These are phyloP conservation scores for Zaprionus gabonicus DNA, from an alignment of 1,140 invertebrate species.

Conservation along the genomic window DNA sequence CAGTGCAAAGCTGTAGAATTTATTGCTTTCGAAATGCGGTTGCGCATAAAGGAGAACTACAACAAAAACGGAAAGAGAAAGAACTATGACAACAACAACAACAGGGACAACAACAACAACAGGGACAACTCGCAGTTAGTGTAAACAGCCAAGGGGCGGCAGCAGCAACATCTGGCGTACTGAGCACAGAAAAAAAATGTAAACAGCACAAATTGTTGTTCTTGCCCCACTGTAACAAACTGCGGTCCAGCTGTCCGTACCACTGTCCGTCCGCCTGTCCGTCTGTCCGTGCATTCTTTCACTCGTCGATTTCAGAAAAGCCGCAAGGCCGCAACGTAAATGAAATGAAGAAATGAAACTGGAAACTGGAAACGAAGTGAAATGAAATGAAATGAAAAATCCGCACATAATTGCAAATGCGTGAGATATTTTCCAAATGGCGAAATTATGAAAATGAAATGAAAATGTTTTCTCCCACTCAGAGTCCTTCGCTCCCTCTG, in stretches of 20 bases:
- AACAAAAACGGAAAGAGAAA: constrained; percentile 6
- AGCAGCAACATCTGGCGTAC: constrained; percentile 18
- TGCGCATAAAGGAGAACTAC: constrained; percentile 75
- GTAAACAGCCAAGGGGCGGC: constrained; percentile 17
- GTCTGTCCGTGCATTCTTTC: neutral
- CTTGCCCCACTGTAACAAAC: constrained; percentile 52
- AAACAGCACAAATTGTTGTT: constrained; percentile 21
- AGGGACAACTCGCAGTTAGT: neutral
- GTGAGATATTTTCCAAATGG: constrained; percentile 80
- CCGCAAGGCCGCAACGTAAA: constrained; percentile 46
- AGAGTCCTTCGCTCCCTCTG: constrained; percentile 7
- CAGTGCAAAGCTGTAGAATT: constrained; percentile 67
- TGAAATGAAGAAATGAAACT: constrained; percentile 57
- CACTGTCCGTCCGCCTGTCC: neutral
- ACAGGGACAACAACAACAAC: constrained; percentile 24
- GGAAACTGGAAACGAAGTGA: constrained; percentile 51
- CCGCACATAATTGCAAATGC: constrained; percentile 80
- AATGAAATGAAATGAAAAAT: constrained; percentile 70
- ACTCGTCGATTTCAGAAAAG: constrained; percentile 13
- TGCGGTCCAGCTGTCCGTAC: constrained; percentile 32
- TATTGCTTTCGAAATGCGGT: constrained; percentile 81
- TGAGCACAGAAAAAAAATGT: constrained; percentile 5
- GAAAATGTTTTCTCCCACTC: constrained; percentile 38
- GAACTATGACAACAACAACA: constrained; percentile 44
- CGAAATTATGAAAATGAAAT: constrained; percentile 78